These are phyloP conservation scores for Platorchestia sp. DNA, from an alignment of 1,140 invertebrate species.

Conservation along the genomic window DNA sequence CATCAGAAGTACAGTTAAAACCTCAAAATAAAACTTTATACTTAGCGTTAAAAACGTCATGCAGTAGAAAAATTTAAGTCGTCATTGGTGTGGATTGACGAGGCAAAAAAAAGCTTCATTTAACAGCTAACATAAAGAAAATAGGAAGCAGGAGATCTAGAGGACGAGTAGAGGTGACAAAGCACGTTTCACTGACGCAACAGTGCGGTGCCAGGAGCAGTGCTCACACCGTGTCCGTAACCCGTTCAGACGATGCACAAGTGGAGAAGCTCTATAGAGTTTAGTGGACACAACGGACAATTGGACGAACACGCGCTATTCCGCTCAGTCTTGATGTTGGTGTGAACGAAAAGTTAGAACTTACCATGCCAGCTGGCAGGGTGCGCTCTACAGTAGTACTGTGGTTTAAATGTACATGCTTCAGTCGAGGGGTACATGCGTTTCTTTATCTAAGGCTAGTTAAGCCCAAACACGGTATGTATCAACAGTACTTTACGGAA, in stretches of 20 bases:
- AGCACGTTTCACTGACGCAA: background rate
- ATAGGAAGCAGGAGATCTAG: slow-evolving; percentile 39
- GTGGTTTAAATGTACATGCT: slow-evolving; percentile 50
- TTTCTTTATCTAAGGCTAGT: slow-evolving; percentile 43
- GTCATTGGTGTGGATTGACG: background rate
- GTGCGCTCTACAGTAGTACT: background rate
- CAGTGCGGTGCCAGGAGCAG: background rate
- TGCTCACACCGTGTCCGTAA: background rate
- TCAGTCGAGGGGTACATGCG: slow-evolving; percentile 23
- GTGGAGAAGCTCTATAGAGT: background rate
- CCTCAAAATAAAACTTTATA: background rate
- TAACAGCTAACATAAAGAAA: slow-evolving; percentile 40
- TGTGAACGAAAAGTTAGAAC: slow-evolving; percentile 1
- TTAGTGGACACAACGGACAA: background rate
- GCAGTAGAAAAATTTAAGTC: slow-evolving; percentile 9
- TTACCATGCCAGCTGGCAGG: slow-evolving; percentile 35
- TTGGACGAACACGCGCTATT: background rate
- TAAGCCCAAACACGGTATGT: background rate
- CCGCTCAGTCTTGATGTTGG: background rate
- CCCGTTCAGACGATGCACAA: background rate
- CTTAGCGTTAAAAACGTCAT: background rate
- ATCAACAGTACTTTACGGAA: slow-evolving; percentile 3
- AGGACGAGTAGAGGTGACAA: background rate
- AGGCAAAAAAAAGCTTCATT: slow-evolving; percentile 26
- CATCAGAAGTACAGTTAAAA: background rate